Conservation (phyloP, 2,888 invertebrate genomes). For the Heteropelma amictum region DNA sequence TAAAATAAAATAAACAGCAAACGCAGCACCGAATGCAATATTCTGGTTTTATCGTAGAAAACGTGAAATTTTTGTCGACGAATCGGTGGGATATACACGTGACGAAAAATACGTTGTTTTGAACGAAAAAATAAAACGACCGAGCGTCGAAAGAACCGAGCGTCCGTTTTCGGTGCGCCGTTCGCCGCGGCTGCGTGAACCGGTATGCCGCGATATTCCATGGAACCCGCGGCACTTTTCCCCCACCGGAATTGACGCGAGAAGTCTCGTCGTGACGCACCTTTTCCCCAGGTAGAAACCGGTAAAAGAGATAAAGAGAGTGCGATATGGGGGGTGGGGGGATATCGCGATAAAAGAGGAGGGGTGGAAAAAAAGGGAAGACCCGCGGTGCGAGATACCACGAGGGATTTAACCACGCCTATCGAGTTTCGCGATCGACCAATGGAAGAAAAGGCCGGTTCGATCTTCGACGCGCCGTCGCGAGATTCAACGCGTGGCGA, state of each 20-base stretch:
- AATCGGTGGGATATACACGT: not conserved
- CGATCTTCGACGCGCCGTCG: too few relatives aligned
- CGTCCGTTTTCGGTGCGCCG: constrained; percentile 63
- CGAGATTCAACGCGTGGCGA: too few relatives aligned
- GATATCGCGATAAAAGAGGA: too few relatives aligned
- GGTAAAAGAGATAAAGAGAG: too few relatives aligned
- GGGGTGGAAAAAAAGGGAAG: not conserved
- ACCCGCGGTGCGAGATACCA: constrained; percentile 33
- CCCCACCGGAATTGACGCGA: not conserved
- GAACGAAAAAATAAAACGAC: not conserved
- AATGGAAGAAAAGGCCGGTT: too few relatives aligned
- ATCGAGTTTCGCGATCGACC: constrained; percentile 29
- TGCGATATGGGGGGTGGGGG: too few relatives aligned
- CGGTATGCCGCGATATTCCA: constrained; percentile 69
- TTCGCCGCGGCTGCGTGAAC: constrained; percentile 76
- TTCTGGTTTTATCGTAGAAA: too few relatives aligned
- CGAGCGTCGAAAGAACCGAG: constrained; percentile 21
- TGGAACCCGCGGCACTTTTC: constrained; percentile 58
- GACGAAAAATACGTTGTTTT: not conserved
- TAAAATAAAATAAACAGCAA: too few relatives aligned
- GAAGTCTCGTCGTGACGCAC: constrained; percentile 28
- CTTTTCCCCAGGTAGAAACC: too few relatives aligned
- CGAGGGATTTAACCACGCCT: constrained; percentile 36
- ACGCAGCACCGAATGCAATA: too few relatives aligned
- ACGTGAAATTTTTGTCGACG: too few relatives aligned